These are phyloP conservation scores for Quadroppia sp. DNA, from an alignment of 2,888 invertebrate genomes.

Conservation along the genomic window DNA sequence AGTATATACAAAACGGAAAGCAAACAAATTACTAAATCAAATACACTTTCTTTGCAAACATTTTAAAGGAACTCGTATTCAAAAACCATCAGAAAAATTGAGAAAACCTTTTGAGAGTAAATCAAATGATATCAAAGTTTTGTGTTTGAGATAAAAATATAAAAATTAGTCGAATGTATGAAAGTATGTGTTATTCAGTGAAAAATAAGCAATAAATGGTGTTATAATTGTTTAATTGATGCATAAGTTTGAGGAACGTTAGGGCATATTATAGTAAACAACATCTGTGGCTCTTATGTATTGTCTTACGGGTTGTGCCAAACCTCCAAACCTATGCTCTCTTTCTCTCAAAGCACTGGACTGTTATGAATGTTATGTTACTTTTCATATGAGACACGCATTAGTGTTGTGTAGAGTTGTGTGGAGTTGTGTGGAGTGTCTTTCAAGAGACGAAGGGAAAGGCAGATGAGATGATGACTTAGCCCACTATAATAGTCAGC, in stretches of 20 bases:
- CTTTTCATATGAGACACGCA: conserved; percentile 20
- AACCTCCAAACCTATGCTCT: neutral
- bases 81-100: no score
- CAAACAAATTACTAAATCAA: no score
- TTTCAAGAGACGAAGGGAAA: conserved; percentile 12
- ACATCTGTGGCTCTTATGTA: conserved; percentile 27
- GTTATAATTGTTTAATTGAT: conserved; percentile 32
- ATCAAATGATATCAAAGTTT: neutral
- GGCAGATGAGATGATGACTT: neutral
- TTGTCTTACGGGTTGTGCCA: conserved; percentile 6
- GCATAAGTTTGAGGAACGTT: conserved; percentile 3
- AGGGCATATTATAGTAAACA: conserved; percentile 14
- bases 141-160: neutral
- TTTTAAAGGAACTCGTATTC: no score
- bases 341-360: no score
- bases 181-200: conserved; percentile 4
- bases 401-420: no score
- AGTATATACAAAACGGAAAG: no score
- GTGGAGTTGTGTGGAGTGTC: conserved; percentile 7
- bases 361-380: conserved; percentile 14
- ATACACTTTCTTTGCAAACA: no score
- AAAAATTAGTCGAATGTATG: conserved; percentile 22
- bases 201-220: conserved; percentile 29
- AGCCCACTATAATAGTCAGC: neutral
- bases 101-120: neutral